Evolutionary conservation across 1,140 invertebrate species (phyloP), one percentile per base, ranked within the genome.

Genomic region (Bombus soroeensis): DNA sequence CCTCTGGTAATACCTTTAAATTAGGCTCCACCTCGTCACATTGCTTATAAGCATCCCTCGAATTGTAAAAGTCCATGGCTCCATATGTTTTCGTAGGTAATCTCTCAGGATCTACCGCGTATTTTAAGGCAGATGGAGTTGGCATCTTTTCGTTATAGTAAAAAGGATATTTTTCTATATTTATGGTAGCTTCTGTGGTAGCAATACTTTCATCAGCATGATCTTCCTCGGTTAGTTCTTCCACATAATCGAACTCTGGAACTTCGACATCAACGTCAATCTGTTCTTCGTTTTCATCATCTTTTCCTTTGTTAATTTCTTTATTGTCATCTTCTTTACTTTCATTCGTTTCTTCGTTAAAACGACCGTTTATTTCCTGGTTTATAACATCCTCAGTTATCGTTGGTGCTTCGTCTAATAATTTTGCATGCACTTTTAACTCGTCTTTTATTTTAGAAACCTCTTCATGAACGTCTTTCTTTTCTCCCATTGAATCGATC

Each of bases 11-110:
- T 8, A 95, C 93, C 25, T 95, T 88, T 13, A 95, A 92, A 80
- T 92, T 81, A 0, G 92, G 90, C 62, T 95, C 91, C 0, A 96
- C 89, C 22, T 95, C 95, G 15, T 94, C 93, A 88, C 96, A 96
- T 18, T 94, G 85, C 9, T 93, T 89, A 71, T 94, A 92, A 47
- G 91, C 84, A 71, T 95, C 94, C n/a, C 95, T 91, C 1, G 95
- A 96, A 47, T 95, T 90, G 41, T 96, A 96, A 88, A 96, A 96
- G 93, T 96, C 93, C 96, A 96, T 94, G 71, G 95, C 93, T 41
- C 95, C 93, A 22, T 94, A 92, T 10, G 95, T 94, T 90, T 96
- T 96, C 62, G 90, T 93, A 13, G 96, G 94, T 28, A 96, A 88
- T 53, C 92, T 85, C 74, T 90, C 86, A 0, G 95, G 95, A 93